These are phyloP conservation scores for Zaprionus nigranus DNA, from an alignment of 1,140 invertebrate genomes.

Conservation along the genomic window DNA sequence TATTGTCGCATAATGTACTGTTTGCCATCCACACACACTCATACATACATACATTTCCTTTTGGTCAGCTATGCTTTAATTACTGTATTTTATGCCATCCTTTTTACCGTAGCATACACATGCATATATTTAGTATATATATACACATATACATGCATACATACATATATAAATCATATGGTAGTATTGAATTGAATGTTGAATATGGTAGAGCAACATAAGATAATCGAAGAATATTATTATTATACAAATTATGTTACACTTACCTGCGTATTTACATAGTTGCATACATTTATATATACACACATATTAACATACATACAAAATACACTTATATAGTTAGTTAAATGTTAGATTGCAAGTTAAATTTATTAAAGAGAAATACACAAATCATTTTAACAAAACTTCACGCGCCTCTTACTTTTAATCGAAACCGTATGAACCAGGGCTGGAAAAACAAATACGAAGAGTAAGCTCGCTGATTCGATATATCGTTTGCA, in stretches of 20 bases:
- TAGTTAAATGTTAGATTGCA: slow-evolving; percentile 79
- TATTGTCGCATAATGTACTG: slow-evolving; percentile 66
- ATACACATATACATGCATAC: slow-evolving; percentile 19
- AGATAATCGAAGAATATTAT: slow-evolving; percentile 67
- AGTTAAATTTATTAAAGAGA: slow-evolving; percentile 71
- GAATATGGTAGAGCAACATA: slow-evolving; percentile 58
- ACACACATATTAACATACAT: slow-evolving; percentile 53
- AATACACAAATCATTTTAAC: slow-evolving; percentile 62
- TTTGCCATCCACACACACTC: slow-evolving; percentile 66
- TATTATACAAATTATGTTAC: slow-evolving; percentile 76
- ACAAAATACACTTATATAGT: slow-evolving; percentile 57
- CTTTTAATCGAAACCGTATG: neutral
- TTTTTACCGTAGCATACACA: slow-evolving; percentile 47
- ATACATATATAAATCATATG: slow-evolving; percentile 55
- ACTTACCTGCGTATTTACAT: slow-evolving; percentile 76
- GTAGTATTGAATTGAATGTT: slow-evolving; percentile 79
- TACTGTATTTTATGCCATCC: slow-evolving; percentile 66
- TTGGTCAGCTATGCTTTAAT: slow-evolving; percentile 60
- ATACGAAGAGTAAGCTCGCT: neutral
- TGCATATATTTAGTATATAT: neutral
- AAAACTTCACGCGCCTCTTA: slow-evolving; percentile 3
- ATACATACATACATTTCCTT: neutral
- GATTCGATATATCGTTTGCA: neutral
- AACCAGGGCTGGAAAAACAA: slow-evolving; percentile 2
- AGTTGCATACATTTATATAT: slow-evolving; percentile 64